Evolutionary conservation across 2,797 vertebrate species (phyloP).

Genomic region (Sitta carolinensis): DNA sequence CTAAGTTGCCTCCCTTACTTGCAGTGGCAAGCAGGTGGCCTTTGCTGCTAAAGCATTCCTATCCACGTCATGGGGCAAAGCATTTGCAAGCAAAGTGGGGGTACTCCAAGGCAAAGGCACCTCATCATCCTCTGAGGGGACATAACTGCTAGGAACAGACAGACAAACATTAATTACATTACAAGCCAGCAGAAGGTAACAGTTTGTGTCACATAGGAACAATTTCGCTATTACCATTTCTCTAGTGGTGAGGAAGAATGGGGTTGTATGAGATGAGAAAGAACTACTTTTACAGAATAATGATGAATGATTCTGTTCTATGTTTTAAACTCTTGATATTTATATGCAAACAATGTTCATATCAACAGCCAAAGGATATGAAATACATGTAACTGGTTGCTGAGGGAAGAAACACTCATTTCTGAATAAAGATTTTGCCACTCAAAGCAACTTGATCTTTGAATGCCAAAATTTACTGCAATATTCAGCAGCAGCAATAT

Average conservation of each 20-base stretch:
- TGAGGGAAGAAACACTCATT: not conserved
- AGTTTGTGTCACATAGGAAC: not conserved
- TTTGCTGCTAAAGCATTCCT: not conserved
- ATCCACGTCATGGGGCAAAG: accelerated
- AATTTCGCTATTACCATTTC: not conserved
- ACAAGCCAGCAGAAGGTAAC: accelerated
- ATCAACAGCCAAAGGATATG: not conserved
- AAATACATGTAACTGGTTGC: not conserved
- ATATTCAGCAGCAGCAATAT: not conserved
- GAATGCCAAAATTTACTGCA: not conserved
- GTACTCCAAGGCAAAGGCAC: not conserved
- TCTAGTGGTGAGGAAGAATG: not conserved
- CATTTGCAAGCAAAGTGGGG: not conserved
- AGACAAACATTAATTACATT: accelerated
- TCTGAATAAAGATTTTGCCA: not conserved
- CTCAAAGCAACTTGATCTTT: not conserved
- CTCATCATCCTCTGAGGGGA: not conserved
- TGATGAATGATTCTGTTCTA: not conserved
- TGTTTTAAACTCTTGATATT: not conserved
- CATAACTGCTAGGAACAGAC: not conserved
- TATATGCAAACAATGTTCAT: not conserved
- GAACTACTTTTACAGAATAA: not conserved
- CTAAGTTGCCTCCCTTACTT: not conserved
- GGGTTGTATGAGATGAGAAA: not conserved
- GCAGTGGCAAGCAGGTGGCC: accelerated